A percentile compares a stretch with the other conserved stretches of the same genome.
Conservation (phyloP, 1,140 invertebrate genomes). For the Drosophila teissieri region DNA sequence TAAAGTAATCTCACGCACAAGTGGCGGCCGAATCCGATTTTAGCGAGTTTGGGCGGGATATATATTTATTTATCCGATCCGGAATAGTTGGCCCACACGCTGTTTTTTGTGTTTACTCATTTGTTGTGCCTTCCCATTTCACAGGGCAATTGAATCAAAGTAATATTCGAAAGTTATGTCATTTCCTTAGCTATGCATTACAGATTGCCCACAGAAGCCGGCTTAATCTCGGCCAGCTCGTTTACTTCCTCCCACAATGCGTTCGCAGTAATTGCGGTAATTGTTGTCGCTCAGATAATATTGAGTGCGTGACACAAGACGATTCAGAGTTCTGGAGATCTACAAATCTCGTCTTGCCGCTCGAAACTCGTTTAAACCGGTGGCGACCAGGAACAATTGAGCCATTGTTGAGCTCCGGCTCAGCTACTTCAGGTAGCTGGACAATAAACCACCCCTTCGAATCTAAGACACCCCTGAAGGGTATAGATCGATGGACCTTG, state of each 20-base stretch:
- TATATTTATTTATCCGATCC: slow-evolving; percentile 49
- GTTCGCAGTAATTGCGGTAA: slow-evolving; percentile 60
- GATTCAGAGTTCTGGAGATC: slow-evolving; percentile 37
- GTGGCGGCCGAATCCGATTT: slow-evolving; percentile 28
- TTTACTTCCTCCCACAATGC: slow-evolving; percentile 73
- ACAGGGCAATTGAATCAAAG: slow-evolving; percentile 19
- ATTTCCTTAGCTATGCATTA: slow-evolving; percentile 39
- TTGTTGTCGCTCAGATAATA: slow-evolving; percentile 62
- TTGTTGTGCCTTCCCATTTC: slow-evolving; percentile 3
- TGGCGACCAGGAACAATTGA: slow-evolving; percentile 17
- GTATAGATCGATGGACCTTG: slow-evolving; percentile 30
- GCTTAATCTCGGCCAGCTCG: slow-evolving; percentile 59
- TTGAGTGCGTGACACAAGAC: slow-evolving; percentile 50
- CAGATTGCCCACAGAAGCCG: slow-evolving; percentile 23
- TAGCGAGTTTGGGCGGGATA: slow-evolving; percentile 34
- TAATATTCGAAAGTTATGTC: slow-evolving; percentile 60
- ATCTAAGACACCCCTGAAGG: background rate
- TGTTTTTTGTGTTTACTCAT: slow-evolving; percentile 12
- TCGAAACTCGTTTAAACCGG: slow-evolving; percentile 56
- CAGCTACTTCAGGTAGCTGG: slow-evolving; percentile 17
- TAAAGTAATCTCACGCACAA: slow-evolving; percentile 1
- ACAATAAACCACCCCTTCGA: slow-evolving; percentile 5
- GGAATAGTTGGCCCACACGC: background rate
- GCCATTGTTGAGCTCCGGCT: slow-evolving; percentile 23
- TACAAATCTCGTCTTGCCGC: slow-evolving; percentile 33